These are phyloP conservation scores for Tromatobia lineatoria DNA, from an alignment of 2,888 invertebrate genomes.

Conservation along the genomic window DNA sequence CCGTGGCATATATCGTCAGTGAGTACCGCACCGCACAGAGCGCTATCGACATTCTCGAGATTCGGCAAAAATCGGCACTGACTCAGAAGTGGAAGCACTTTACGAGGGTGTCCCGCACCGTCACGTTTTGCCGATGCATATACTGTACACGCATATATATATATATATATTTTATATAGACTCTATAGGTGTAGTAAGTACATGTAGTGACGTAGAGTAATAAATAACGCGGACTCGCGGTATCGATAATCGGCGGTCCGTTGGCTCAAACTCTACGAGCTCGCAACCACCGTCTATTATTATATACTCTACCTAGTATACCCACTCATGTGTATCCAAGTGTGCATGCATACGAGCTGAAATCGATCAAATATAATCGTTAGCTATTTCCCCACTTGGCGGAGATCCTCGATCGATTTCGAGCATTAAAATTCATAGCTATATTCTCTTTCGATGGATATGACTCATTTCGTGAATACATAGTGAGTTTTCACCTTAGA, in stretches of 20 bases:
- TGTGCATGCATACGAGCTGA: slow-evolving; percentile 44
- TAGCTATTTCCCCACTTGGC: slow-evolving; percentile 32
- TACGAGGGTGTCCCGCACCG: slow-evolving; percentile 81
- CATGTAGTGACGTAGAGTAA: slow-evolving; percentile 71
- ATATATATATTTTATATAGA: neutral
- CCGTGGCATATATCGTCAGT: slow-evolving; percentile 44
- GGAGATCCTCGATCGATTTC: slow-evolving; percentile 28
- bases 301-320: slow-evolving; percentile 55
- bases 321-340: slow-evolving; percentile 64
- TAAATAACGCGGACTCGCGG: slow-evolving; percentile 80
- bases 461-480: neutral
- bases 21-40: slow-evolving; percentile 55
- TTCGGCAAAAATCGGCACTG: slow-evolving; percentile 81
- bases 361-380: slow-evolving; percentile 56
- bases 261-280: slow-evolving; percentile 53
- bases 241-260: slow-evolving; percentile 82
- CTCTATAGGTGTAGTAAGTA: slow-evolving; percentile 46
- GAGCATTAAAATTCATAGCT: neutral
- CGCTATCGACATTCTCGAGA: slow-evolving; percentile 81
- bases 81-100: slow-evolving; percentile 83
- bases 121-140: slow-evolving; percentile 81
- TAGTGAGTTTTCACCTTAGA: neutral
- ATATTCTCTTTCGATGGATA: slow-evolving; percentile 7
- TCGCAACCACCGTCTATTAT: slow-evolving; percentile 56
- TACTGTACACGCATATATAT: slow-evolving; percentile 3